These are phyloP conservation scores for Hirudo medicinalis DNA, from an alignment of 1,140 invertebrate genomes.

Conservation along the genomic window DNA sequence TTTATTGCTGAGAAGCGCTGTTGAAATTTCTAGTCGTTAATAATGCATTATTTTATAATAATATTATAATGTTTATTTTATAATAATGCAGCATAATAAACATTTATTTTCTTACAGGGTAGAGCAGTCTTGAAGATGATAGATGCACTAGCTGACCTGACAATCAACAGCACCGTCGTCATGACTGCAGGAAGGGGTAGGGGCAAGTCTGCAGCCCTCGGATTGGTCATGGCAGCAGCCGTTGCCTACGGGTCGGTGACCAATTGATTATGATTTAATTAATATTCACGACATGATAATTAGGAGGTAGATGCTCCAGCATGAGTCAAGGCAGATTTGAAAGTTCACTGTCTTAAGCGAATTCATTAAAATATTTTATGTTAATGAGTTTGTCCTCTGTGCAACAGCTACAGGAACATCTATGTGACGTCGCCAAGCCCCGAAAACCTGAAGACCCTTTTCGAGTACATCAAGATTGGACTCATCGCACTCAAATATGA, in stretches of 20 bases:
- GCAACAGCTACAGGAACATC: constrained; percentile 83
- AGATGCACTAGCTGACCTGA: constrained; percentile 87
- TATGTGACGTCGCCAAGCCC: constrained; percentile 95
- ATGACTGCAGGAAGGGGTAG: constrained; percentile 88
- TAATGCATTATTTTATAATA: no score
- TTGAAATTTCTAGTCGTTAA: no score
- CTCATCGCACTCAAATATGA: constrained; percentile 84
- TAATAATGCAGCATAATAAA: no score
- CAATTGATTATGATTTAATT: constrained; percentile 2
- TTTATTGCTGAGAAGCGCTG: no score
- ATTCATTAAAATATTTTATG: no score
- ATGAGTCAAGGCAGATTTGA: no score
- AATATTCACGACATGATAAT: background rate
- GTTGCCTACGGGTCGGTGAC: constrained; percentile 40
- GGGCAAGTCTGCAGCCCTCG: constrained; percentile 93
- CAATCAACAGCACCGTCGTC: constrained; percentile 71
- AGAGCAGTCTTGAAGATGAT: constrained; percentile 85
- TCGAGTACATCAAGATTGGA: constrained; percentile 93
- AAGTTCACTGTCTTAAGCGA: no score
- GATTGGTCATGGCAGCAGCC: constrained; percentile 64
- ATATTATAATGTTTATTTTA: no score
- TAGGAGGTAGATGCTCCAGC: no score
- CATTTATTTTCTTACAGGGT: constrained; percentile 44
- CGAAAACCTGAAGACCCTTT: constrained; percentile 94
- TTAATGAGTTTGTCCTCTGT: no score